Evolutionary conservation across 2,797 vertebrate species (phyloP), one percentile per base, ranked within the genome.

Genomic region (Lithobates sylvaticus): DNA sequence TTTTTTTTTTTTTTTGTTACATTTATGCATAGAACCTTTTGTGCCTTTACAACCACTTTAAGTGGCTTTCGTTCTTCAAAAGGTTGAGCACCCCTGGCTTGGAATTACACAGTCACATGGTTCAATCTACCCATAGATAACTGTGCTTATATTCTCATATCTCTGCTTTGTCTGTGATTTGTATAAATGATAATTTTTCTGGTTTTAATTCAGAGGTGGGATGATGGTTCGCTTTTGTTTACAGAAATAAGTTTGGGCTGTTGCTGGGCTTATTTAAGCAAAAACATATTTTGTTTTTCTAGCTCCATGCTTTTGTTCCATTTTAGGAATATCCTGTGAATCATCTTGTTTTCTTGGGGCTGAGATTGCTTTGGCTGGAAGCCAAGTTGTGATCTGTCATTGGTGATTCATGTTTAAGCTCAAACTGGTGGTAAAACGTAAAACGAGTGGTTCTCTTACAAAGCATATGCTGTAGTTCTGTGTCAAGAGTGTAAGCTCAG

Each of bases 231-330:
- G n/a, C 8, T 54, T 54, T 64, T 78, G 34, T 78, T 67, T 78
- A 15, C 61, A 78, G 23, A 78, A 78, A 67, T 78, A 15, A n/a
- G 58, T 39, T 50, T 39, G 23, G 10, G 32, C 32, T 78, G 61
- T 64, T 78, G 76, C 76, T 32, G 50, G 36, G 61, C 54, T 78
- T 78, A 42, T 27, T 32, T 50, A 32, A 80, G 65, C 42, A 50
- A 69, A 70, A 80, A n/a, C 78, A 80, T 69, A 80, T 80, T 80
- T 58, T 81, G 29, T 69, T 71, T 70, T 80, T 71, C 65, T 78
- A 7, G 42, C 27, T 78, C 5, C 21, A 44, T 34, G 29, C 65
- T 81, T 71, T 54, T 70, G 39, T 81, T 81, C 76, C 76, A 42
- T 78, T 67, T 78, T 67, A 29, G 76, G 76, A 78, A 44, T 34